Percentiles rank a stretch among this genome's conserved stretches.
Evolutionary conservation across 2,888 invertebrate genomes (phyloP).

Genomic region (Sphinx pinastri): DNA sequence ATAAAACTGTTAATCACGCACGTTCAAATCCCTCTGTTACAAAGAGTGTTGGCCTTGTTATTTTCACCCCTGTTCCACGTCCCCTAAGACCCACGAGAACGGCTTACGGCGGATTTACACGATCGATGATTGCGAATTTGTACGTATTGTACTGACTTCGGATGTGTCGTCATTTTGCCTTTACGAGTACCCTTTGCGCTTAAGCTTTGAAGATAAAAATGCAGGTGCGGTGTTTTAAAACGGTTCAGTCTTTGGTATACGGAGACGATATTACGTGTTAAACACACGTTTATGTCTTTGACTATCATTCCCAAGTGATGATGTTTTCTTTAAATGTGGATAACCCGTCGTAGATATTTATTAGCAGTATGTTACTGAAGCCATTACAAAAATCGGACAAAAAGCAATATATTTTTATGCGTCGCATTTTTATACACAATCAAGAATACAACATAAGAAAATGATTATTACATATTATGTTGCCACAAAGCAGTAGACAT

Average conservation of each 20-base stretch:
- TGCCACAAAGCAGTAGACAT: constrained; percentile 1
- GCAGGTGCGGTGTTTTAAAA: neutral
- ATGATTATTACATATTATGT: neutral
- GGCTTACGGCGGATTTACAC: constrained; percentile 68
- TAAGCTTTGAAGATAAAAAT: neutral
- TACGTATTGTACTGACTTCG: constrained; percentile 47
- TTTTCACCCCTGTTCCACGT: constrained; percentile 52
- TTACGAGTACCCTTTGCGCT: neutral
- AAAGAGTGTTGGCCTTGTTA: constrained; percentile 59
- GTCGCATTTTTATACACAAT: neutral
- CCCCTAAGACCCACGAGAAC: constrained; percentile 59
- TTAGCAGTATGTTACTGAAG: too few relatives aligned
- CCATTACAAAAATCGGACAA: too few relatives aligned
- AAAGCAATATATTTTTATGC: neutral
- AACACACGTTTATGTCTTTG: too few relatives aligned
- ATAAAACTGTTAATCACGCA: constrained; percentile 47
- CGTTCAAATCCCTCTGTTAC: constrained; percentile 64
- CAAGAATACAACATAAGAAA: neutral
- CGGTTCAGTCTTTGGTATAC: neutral
- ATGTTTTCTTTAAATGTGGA: too few relatives aligned
- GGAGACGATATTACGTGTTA: neutral
- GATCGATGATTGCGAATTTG: constrained; percentile 64
- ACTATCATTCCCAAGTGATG: too few relatives aligned
- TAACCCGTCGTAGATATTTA: too few relatives aligned
- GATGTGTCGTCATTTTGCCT: constrained; percentile 21